These are phyloP conservation scores for Pantala flavescens DNA, from an alignment of 1,140 invertebrate genomes.

Conservation along the genomic window DNA sequence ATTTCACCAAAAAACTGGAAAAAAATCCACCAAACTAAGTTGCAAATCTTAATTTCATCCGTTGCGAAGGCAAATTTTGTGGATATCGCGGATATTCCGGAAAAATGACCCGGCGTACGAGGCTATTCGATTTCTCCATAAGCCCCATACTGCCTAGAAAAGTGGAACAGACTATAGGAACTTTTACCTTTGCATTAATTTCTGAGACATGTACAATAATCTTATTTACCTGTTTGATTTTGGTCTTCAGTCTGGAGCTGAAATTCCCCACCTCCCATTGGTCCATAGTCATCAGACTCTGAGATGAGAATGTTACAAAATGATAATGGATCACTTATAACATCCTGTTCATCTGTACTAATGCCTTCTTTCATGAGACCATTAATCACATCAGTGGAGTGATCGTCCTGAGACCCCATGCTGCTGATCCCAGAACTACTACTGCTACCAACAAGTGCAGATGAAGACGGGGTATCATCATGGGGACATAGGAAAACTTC, in stretches of 20 bases:
- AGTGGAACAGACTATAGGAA: too few relatives aligned
- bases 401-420: neutral
- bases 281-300: conserved; percentile 52
- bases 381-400: neutral
- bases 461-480: conserved; percentile 30
- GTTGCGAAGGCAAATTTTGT: too few relatives aligned
- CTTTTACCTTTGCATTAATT: neutral
- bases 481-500: conserved; percentile 88
- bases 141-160: too few relatives aligned
- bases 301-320: conserved; percentile 44
- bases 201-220: neutral
- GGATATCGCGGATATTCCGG: too few relatives aligned
- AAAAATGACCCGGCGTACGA: too few relatives aligned
- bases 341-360: neutral
- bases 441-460: conserved; percentile 17
- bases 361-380: neutral
- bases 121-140: too few relatives aligned
- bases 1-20: too few relatives aligned
- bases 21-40: too few relatives aligned
- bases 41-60: too few relatives aligned
- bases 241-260: conserved; percentile 66
- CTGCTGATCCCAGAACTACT: conserved; percentile 28
- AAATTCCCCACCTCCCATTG: conserved; percentile 47
- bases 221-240: conserved; percentile 41
- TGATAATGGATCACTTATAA: conserved; percentile 31